These are phyloP conservation scores for Acipenser ruthenus DNA, from an alignment of 2,797 vertebrate species.

Conservation along the genomic window DNA sequence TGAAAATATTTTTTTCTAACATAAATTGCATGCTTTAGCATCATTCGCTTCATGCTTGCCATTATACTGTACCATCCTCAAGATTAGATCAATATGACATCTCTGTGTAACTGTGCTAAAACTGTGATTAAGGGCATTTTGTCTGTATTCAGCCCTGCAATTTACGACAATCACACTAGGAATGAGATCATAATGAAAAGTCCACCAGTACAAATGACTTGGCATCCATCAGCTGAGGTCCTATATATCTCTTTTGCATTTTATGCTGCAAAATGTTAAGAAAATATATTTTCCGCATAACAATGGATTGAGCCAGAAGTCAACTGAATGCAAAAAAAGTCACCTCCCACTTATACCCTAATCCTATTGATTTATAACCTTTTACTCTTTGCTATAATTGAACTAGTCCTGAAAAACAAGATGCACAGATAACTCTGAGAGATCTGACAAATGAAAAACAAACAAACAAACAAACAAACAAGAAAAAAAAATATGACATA, in stretches of 20 bases:
- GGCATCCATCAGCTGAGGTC: background rate
- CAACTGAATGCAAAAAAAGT: background rate
- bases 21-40: too few species aligned
- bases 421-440: background rate
- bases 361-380: background rate
- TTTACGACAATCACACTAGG: slow-evolving; percentile 1
- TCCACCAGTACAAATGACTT: background rate
- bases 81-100: too few species aligned
- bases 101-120: too few species aligned
- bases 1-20: too few species aligned
- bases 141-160: background rate
- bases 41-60: too few species aligned
- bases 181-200: slow-evolving; percentile 6
- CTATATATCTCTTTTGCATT: background rate
- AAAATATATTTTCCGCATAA: background rate
- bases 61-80: too few species aligned
- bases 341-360: background rate
- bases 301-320: background rate
- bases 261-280: background rate
- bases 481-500: too few species aligned
- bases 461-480: background rate
- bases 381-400: background rate
- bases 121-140: background rate
- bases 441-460: background rate
- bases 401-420: background rate